These are phyloP conservation scores for Acanthochromis polyacanthus DNA, from an alignment of 2,113 vertebrate species.

Conservation along the genomic window DNA sequence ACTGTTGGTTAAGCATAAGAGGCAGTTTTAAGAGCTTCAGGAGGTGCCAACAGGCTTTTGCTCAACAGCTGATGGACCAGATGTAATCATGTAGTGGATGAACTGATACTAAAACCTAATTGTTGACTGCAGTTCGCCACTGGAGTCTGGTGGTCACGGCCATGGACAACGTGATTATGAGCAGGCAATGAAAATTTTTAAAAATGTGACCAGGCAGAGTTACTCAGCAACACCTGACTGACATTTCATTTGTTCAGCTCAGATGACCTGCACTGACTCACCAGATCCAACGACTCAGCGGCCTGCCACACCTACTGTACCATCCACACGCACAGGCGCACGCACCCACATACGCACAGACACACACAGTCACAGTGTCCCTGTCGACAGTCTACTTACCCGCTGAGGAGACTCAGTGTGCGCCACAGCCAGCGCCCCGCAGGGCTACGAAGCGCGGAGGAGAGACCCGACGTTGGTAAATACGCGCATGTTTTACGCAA, in stretches of 20 bases:
- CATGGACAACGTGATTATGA: conserved; percentile 20
- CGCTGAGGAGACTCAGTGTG: conserved; percentile 69
- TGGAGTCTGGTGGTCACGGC: background rate
- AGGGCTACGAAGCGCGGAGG: conserved; percentile 44
- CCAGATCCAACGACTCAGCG: conserved; percentile 31
- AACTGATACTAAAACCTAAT: too few relatives aligned
- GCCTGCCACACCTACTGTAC: conserved; percentile 66
- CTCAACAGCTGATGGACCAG: too few relatives aligned
- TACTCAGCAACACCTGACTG: conserved; percentile 66
- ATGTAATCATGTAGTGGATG: too few relatives aligned
- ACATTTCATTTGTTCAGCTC: conserved; percentile 37
- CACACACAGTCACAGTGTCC: background rate
- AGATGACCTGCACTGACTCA: conserved; percentile 63
- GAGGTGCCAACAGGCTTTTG: too few relatives aligned
- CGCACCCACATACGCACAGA: background rate
- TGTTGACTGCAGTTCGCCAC: too few relatives aligned
- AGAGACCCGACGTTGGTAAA: conserved; percentile 4
- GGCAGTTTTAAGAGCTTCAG: too few relatives aligned
- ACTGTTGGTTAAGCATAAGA: too few relatives aligned
- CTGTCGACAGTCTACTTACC: conserved; percentile 61
- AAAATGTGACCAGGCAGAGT: conserved; percentile 1
- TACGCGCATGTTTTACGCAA: conserved; percentile 41
- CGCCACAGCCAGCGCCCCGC: conserved; percentile 76
- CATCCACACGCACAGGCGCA: background rate
- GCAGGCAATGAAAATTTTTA: conserved; percentile 17